Base-by-base conservation (phyloP, 1,140 invertebrate species). In the Nilaparvata lugens region DNA sequence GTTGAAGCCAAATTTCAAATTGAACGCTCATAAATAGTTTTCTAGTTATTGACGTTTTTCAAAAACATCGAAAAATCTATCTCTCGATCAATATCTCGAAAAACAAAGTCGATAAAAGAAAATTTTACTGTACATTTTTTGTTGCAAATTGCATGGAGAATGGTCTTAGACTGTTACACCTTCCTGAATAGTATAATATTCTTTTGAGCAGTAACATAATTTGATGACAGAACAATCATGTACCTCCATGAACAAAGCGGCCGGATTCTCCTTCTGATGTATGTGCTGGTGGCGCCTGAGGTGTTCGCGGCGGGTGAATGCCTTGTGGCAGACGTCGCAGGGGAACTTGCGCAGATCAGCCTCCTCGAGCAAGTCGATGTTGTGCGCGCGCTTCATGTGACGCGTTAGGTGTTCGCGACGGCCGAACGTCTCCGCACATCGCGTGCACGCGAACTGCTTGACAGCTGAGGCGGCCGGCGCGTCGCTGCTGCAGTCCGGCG, bases 401-500 rank as follows among this genome's bases (percentile, higher is more conserved):
- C 87, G 85, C 59, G 89, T 85, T 57, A 97, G 79, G 74, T 97
- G 93, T 24, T 64, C 93, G 78, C 97, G 96, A 71, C 94, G 87
- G 72, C 95, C 85, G 76, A 98, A 98, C 63, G 93, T 90, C 74
- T 98, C 98, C 24, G 89, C 87, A 70, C 95, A 98, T 40, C 96
- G 81, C 65, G 97, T 93, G 73, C 95, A 98, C 24, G 88, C 80
- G 76, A 92, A 97, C 0, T 93, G 65, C 2, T 59, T 38, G 14
- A 92, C 14, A 86, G 85, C 70, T 89, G 61, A 25, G 62, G 55
- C 56, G 95, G 92, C 62, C 89, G 91, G 51, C 67, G 67, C 21
- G 94, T 97, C 75, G 98, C 95, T n/a, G n/a, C n/a, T n/a, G n/a
- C n/a, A n/a, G n/a, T n/a, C n/a, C n/a, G n/a, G n/a, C n/a, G n/a